These are phyloP conservation scores for Amiota minor DNA, from an alignment of 2,888 invertebrate genomes.

Conservation along the genomic window DNA sequence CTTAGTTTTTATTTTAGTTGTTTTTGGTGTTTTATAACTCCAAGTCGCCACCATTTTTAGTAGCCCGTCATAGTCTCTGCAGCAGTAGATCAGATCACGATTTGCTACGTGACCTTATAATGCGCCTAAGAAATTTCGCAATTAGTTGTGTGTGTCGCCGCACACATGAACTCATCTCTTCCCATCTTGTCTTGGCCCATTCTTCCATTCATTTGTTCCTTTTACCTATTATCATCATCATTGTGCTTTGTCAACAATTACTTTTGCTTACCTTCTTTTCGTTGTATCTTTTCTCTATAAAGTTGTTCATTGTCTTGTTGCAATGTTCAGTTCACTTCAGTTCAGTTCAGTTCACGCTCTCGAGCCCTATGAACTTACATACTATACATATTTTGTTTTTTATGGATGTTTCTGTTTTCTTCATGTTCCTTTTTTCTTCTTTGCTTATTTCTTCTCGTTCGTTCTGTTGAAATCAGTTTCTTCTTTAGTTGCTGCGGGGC, in stretches of 20 bases:
- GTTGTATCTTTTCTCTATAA: too few species aligned
- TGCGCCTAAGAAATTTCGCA: slow-evolving; percentile 40
- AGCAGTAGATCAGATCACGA: slow-evolving; percentile 59
- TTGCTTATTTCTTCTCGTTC: background rate
- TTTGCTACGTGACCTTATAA: slow-evolving; percentile 54
- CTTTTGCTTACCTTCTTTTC: too few species aligned
- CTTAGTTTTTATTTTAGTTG: slow-evolving; percentile 13
- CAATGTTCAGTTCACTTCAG: background rate
- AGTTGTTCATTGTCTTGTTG: slow-evolving; percentile 26
- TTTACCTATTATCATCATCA: too few species aligned
- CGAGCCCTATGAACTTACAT: background rate
- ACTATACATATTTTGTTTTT: background rate
- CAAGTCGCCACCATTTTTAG: slow-evolving; percentile 24
- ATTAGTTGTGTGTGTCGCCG: slow-evolving; percentile 33
- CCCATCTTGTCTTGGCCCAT: slow-evolving; percentile 17
- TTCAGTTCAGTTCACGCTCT: slow-evolving; percentile 9
- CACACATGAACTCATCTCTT: slow-evolving; percentile 2
- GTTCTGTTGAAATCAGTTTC: slow-evolving; percentile 18
- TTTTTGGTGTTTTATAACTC: background rate
- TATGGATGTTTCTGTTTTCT: slow-evolving; percentile 12
- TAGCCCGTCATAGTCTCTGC: slow-evolving; percentile 29
- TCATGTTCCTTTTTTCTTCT: slow-evolving; percentile 18
- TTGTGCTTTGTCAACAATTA: too few species aligned
- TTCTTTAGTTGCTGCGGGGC: background rate
- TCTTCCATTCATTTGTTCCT: too few species aligned